phyloP scores from a whole-genome alignment of 2,797 vertebrate genomes.

The Parambassis ranga region DNA sequence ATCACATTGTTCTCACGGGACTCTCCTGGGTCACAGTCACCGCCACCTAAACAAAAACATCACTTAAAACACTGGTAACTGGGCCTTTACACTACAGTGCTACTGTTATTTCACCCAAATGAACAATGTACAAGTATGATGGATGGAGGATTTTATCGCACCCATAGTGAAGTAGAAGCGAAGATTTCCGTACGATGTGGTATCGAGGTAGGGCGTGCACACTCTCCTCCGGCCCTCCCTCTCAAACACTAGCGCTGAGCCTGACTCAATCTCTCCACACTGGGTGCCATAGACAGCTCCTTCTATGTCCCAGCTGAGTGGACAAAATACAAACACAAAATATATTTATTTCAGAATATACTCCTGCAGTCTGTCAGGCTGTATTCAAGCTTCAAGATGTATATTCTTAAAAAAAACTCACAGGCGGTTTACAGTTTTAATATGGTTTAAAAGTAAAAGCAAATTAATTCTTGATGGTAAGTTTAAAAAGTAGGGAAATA shows the following conservation, averaged over 20 bases:
- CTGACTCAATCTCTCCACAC: slow-evolving; percentile 93
- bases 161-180: slow-evolving; percentile 95
- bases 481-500: background rate
- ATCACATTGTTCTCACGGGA: slow-evolving; percentile 90
- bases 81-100: no score
- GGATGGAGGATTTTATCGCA: slow-evolving; percentile 23
- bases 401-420: background rate
- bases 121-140: background rate
- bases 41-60: slow-evolving; percentile 81
- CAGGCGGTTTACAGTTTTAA: background rate
- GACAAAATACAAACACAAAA: background rate
- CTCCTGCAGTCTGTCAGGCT: no score
- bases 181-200: slow-evolving; percentile 92
- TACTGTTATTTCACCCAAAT: background rate
- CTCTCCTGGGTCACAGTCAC: slow-evolving; percentile 90
- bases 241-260: slow-evolving; percentile 89
- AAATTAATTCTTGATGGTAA: background rate
- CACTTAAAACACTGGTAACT: background rate
- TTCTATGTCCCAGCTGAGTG: slow-evolving; percentile 90
- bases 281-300: slow-evolving; percentile 89
- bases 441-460: background rate
- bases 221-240: slow-evolving; percentile 89
- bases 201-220: slow-evolving; percentile 94
- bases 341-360: background rate
- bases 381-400: no score